Base-by-base conservation (phyloP, 2,888 invertebrate genomes). In the Tanytarsus gracilentus region DNA sequence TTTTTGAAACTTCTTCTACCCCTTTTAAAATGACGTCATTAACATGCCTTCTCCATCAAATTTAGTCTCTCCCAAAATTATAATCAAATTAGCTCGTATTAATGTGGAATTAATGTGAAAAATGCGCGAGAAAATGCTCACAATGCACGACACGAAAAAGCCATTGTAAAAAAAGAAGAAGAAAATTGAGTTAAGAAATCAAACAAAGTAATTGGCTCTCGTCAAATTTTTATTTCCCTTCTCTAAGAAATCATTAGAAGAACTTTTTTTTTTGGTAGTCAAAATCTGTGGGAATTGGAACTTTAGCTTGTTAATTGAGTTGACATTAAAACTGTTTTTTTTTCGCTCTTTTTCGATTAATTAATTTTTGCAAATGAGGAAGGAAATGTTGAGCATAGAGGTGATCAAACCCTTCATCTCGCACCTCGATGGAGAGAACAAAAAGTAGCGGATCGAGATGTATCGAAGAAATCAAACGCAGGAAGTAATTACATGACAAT, bases 401-500 rank as follows among this genome's bases (percentile, higher is more conserved):
- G 36, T 16, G 21, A 44, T 9, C 11, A 44, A 21, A 44, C 33
- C 44, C 21, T 5, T 33, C 33, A 33, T 33, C 33, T 53, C 36
- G 53, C 53, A 25, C 27, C 23, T 36, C 36, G 39, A 29, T 7
- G n/a, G 11, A 44, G 23, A 44, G 21, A 18, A 40, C 14, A 44
- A 9, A 14, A 53, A 21, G 39, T 56, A 56, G 55, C 55, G 55
- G 55, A 56, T 40, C 29, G 25, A 36, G 23, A 30, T 29, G 48
- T 48, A 58, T 18, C 53, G 21, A 58, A 29, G 18, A 29, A 18
- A 48, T 50, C 49, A 50, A 60, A 50, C 26, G 36, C 60, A 60
- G 60, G 60, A 60, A 60, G 60, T 33, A 50, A 60, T 60, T 60
- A 60, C 50, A 50, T 25, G 60, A 60, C 60, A 60, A 60, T 58